phyloP scores from a whole-genome alignment of 2,113 vertebrate species.

The Malurus cyaneus region DNA sequence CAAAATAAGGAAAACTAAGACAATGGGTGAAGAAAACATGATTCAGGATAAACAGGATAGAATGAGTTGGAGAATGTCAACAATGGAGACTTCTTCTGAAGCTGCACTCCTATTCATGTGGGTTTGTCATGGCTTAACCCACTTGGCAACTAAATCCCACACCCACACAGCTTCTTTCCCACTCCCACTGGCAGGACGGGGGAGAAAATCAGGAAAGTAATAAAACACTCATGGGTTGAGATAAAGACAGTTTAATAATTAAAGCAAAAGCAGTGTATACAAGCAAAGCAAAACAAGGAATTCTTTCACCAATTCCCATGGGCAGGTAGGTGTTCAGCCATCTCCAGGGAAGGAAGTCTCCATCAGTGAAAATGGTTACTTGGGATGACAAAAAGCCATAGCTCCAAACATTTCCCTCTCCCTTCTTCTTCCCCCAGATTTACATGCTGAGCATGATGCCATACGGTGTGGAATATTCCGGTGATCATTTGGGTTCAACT shows the following conservation, averaged over 20 bases:
- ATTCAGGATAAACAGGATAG: slow-evolving; percentile 65
- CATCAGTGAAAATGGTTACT: not conserved
- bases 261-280: not conserved
- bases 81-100: slow-evolving; percentile 61
- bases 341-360: not conserved
- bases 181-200: not conserved
- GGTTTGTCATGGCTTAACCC: not conserved
- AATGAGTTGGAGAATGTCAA: slow-evolving; percentile 42
- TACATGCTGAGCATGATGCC: not conserved
- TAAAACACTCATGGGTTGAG: not conserved
- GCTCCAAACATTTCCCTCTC: not conserved
- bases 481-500: not conserved
- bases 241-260: not conserved
- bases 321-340: not conserved
- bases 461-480: not conserved
- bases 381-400: not conserved
- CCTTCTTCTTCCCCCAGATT: not conserved
- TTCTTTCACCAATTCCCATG: not conserved
- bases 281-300: not conserved
- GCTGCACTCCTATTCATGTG: not conserved
- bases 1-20: slow-evolving; percentile 55
- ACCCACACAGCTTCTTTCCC: not conserved
- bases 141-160: not conserved
- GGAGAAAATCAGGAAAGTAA: not conserved
- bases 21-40: slow-evolving; percentile 63